Conservation (phyloP, 2,113 vertebrate genomes). For the Ciconia maguari region DNA sequence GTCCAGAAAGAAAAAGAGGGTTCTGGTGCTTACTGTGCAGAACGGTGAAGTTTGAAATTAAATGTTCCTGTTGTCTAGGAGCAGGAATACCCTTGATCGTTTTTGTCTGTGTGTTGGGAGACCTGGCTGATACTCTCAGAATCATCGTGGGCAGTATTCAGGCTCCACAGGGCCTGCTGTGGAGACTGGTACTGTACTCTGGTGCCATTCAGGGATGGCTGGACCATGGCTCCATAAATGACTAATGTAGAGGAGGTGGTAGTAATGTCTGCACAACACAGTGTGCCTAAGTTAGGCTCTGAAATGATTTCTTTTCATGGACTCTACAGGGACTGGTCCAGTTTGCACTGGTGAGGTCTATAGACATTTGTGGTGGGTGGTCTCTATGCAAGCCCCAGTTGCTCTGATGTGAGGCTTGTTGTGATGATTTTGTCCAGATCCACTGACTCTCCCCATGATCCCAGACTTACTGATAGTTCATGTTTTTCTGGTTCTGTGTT, state of each 20-base stretch:
- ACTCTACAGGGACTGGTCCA: neutral
- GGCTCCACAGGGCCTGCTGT: neutral
- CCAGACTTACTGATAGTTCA: neutral
- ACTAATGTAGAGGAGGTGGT: neutral
- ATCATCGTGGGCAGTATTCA: neutral
- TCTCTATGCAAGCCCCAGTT: neutral
- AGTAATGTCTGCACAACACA: neutral
- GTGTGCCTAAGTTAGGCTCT: neutral
- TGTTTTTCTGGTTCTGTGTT: slow-evolving; percentile 31
- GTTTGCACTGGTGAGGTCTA: neutral
- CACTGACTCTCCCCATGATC: neutral
- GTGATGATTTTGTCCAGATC: neutral
- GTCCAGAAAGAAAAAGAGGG: neutral
- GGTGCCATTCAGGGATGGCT: neutral
- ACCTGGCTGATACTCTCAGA: neutral
- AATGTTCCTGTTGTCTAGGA: neutral
- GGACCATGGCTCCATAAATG: neutral
- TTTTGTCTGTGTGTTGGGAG: neutral
- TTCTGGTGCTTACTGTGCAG: neutral
- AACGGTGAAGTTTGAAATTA: neutral
- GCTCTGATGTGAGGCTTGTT: neutral
- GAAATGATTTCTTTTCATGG: neutral
- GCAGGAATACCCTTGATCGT: neutral
- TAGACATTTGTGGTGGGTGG: neutral
- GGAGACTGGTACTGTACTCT: neutral